phyloP scores from a whole-genome alignment of 1,140 invertebrate species.

The Nilaparvata lugens region DNA sequence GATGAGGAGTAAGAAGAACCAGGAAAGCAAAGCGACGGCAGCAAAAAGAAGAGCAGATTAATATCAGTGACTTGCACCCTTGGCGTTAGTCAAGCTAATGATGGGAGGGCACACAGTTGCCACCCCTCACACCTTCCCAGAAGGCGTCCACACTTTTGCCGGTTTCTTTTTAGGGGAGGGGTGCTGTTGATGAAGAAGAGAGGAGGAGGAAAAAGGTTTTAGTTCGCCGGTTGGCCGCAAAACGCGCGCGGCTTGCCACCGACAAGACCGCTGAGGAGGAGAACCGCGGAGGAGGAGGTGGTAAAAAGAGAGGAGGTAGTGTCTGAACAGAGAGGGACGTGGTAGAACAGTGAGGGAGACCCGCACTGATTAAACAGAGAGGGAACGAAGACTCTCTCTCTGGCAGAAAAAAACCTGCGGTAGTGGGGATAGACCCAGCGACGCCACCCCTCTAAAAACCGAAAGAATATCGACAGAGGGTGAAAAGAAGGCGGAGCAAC shows the following conservation, averaged over 20 bases:
- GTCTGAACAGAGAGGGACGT: neutral
- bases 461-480: slow-evolving; percentile 25
- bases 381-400: slow-evolving; percentile 15
- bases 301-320: neutral
- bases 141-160: slow-evolving; percentile 17
- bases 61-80: too few relatives aligned
- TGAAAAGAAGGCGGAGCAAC: slow-evolving; percentile 16
- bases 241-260: slow-evolving; percentile 29
- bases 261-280: slow-evolving; percentile 22
- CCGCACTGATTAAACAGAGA: neutral
- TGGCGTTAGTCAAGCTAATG: slow-evolving; percentile 17
- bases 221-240: slow-evolving; percentile 30
- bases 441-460: too few relatives aligned
- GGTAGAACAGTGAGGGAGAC: neutral
- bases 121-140: too few relatives aligned
- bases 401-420: slow-evolving; percentile 19
- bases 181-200: slow-evolving; percentile 6
- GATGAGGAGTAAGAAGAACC: neutral
- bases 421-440: slow-evolving; percentile 1
- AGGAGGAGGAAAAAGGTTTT: slow-evolving; percentile 23
- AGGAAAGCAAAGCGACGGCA: neutral
- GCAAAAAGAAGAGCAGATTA: neutral
- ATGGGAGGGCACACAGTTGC: slow-evolving; percentile 10
- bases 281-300: too few relatives aligned
- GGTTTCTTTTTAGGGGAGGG: slow-evolving; percentile 15